Evolutionary conservation across 2,888 invertebrate genomes (phyloP), one percentile per base, ranked within the genome.

Genomic region (Tanypteryx hageni): DNA sequence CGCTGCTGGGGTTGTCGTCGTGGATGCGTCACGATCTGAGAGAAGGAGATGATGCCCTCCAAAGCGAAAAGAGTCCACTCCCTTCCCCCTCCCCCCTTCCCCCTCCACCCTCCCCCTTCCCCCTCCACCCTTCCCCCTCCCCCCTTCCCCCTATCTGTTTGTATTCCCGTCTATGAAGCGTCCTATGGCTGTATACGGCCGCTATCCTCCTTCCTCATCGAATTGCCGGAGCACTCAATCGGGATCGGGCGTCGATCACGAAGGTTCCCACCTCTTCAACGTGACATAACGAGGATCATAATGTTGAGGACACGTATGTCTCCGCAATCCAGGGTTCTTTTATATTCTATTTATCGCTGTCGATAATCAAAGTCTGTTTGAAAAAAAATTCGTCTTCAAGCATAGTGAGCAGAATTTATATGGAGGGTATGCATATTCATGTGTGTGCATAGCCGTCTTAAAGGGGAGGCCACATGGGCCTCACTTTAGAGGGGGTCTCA

Each of bases 21-120:
- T 27, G 76, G 76, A 76, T 76, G 76, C 76, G 76, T 76, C 76
- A 76, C 76, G 22, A 76, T 10, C 76, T 27, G 76, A 68, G 22
- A 18, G 68, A 68, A 16, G 9, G 68, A n/a, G n/a, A n/a, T n/a
- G n/a, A n/a, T n/a, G 68, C 68, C 68, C 68, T 68, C 68, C 68
- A 68, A 68, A 68, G 0, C 7, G 76, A 76, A 76, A 76, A 76
- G 76, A 76, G 76, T 76, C 22, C 76, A 27, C 27, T 27, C 22
- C n/a, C 76, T 22, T 27, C 76, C n/a, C 27, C 76, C 22, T 76
- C 59, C 59, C 76, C 14, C 76, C n/a, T 9, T 76, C 22, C 76
- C 22, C n/a, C 76, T 22, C 76, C 76, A 76, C 27, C 76, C 22
- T 76, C 59, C 59, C 76, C 14, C 76, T 22, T 9, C 76, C 76